Percentiles rank a stretch among this genome's conserved stretches.
These are phyloP conservation scores for Thysanoteuthis rhombus DNA, from an alignment of 2,888 invertebrate species.

Conservation along the genomic window DNA sequence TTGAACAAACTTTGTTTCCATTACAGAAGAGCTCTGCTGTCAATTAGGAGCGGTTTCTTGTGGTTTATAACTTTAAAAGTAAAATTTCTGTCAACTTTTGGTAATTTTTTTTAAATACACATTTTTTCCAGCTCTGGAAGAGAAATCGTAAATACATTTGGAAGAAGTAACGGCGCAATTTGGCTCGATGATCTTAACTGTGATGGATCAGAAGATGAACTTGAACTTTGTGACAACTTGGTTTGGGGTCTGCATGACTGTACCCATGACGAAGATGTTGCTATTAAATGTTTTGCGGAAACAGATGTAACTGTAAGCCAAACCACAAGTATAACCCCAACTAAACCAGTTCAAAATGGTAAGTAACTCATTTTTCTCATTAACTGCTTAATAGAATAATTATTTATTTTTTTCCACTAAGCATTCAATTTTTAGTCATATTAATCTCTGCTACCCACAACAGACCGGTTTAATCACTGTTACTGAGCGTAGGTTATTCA, in stretches of 20 bases:
- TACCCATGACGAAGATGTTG: slow-evolving; percentile 13
- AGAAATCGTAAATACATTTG: not conserved
- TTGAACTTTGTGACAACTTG: not conserved
- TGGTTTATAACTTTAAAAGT: too few species aligned
- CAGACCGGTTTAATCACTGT: too few species aligned
- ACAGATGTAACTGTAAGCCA: not conserved
- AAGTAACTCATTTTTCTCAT: not conserved
- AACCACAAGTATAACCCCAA: not conserved
- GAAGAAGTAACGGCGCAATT: not conserved
- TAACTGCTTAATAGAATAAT: too few species aligned
- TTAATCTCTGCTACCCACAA: too few species aligned
- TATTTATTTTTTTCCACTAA: too few species aligned
- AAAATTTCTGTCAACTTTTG: not conserved
- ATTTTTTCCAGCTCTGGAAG: not conserved
- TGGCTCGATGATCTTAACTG: not conserved
- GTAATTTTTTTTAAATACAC: not conserved
- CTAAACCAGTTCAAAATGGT: not conserved
- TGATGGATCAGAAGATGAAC: not conserved
- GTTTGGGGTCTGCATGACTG: not conserved
- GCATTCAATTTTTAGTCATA: too few species aligned
- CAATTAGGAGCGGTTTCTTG: too few species aligned
- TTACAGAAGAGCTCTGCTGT: too few species aligned
- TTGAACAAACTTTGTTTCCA: too few species aligned
- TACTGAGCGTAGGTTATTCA: too few species aligned
- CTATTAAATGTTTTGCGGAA: not conserved